phyloP scores from a whole-genome alignment of 2,888 invertebrate species.

The Leucophenga maculata region DNA sequence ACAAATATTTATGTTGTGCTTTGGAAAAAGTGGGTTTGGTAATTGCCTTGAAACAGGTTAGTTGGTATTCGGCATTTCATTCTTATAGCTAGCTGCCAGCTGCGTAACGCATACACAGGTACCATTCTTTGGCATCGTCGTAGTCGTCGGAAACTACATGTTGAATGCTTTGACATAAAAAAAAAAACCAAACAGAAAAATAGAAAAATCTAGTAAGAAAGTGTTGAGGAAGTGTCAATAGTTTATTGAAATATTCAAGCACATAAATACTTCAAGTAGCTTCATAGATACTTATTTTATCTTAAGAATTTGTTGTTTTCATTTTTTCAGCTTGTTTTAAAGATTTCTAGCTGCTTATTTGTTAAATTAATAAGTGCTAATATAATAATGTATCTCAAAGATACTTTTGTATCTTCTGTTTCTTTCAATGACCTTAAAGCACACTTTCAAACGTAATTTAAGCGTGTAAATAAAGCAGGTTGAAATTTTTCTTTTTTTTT shows the following conservation, averaged over 20 bases:
- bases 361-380: no score
- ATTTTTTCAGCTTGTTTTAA: neutral
- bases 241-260: slow-evolving; percentile 2
- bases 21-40: slow-evolving; percentile 49
- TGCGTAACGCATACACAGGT: neutral
- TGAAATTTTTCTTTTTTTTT: no score
- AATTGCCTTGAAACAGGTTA: slow-evolving; percentile 56
- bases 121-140: slow-evolving; percentile 3
- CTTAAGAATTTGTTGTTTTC: neutral
- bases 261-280: neutral
- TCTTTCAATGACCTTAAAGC: neutral
- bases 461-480: neutral
- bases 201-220: neutral
- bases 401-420: neutral
- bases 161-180: neutral
- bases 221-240: slow-evolving; percentile 18
- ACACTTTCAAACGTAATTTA: slow-evolving; percentile 1
- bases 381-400: no score
- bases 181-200: neutral
- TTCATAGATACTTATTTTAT: neutral
- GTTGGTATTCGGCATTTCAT: slow-evolving; percentile 25
- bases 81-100: neutral
- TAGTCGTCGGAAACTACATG: neutral
- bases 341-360: neutral
- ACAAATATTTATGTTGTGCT: slow-evolving; percentile 45